Percentiles rank a stretch among this genome's conserved stretches.
phyloP scores from a whole-genome alignment of 2,113 vertebrate species.

The Dolichallabes microphthalmus region DNA sequence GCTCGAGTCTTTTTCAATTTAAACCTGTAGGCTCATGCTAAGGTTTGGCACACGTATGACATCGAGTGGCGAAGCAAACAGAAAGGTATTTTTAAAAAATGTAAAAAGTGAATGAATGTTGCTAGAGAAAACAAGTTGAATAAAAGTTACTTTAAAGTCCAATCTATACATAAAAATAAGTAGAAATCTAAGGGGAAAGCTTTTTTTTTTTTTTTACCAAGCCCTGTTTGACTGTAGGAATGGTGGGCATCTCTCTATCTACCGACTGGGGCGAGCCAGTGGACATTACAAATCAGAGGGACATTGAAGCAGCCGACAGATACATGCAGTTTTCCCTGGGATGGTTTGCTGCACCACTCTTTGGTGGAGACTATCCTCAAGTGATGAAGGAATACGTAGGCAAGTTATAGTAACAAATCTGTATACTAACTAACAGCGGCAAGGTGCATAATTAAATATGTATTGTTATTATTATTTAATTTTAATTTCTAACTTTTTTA shows the following conservation, averaged over 20 bases:
- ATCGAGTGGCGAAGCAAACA: constrained; percentile 78
- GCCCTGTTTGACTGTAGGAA: constrained; percentile 69
- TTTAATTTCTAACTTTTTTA: background rate
- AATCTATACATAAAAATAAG: background rate
- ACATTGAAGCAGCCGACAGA: constrained; percentile 83
- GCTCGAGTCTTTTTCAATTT: constrained; percentile 1
- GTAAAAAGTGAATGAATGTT: no score
- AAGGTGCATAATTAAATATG: background rate
- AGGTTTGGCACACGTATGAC: constrained; percentile 85
- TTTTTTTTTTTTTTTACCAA: constrained; percentile 7
- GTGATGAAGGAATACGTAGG: constrained; percentile 88
- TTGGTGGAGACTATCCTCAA: constrained; percentile 86
- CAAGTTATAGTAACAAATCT: constrained; percentile 56
- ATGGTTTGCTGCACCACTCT: constrained; percentile 89
- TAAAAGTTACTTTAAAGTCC: background rate
- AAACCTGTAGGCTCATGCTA: constrained; percentile 78
- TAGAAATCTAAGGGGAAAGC: background rate
- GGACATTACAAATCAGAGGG: constrained; percentile 75
- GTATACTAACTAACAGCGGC: background rate
- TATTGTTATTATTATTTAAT: background rate
- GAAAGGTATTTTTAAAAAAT: constrained; percentile 69
- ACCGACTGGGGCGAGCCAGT: constrained; percentile 87
- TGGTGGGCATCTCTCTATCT: constrained; percentile 85
- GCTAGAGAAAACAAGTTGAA: background rate
- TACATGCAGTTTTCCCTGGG: constrained; percentile 88